Conservation (phyloP, 2,797 vertebrate species). For the Tiaroga cobitis region DNA sequence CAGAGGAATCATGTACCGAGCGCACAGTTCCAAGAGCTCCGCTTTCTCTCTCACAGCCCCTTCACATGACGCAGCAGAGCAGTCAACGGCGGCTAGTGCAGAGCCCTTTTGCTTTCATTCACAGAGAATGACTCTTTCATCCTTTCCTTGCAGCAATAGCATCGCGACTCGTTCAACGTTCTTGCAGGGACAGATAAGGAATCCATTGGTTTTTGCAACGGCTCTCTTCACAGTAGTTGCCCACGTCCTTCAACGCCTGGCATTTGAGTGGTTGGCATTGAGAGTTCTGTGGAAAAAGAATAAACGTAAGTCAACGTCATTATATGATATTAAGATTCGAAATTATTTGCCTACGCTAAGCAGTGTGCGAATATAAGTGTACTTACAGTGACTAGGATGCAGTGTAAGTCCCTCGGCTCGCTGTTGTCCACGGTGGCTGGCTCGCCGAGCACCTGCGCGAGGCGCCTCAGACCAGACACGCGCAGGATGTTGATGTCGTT, state of each 20-base stretch:
- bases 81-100: slow-evolving; percentile 47
- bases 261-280: slow-evolving; percentile 86
- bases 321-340: neutral
- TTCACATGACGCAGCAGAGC: slow-evolving; percentile 36
- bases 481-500: slow-evolving; percentile 92
- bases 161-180: slow-evolving; percentile 78
- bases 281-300: slow-evolving; percentile 74
- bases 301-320: neutral
- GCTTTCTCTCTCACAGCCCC: slow-evolving; percentile 52
- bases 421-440: slow-evolving; percentile 64
- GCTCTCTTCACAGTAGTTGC: slow-evolving; percentile 88
- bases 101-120: slow-evolving; percentile 56
- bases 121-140: slow-evolving; percentile 60
- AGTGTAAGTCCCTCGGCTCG: slow-evolving; percentile 91
- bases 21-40: slow-evolving; percentile 52
- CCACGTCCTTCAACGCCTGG: slow-evolving; percentile 82
- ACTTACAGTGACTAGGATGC: slow-evolving; percentile 92
- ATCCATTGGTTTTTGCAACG: slow-evolving; percentile 91
- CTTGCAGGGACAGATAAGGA: slow-evolving; percentile 83
- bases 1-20: slow-evolving; percentile 40
- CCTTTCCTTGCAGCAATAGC: slow-evolving; percentile 56
- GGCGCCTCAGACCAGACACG: slow-evolving; percentile 83
- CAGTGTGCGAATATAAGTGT: neutral
- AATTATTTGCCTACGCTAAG: too few species aligned
- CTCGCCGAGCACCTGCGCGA: slow-evolving; percentile 83